These are phyloP conservation scores for Pecten maximus DNA, from an alignment of 2,888 invertebrate genomes.

Conservation along the genomic window DNA sequence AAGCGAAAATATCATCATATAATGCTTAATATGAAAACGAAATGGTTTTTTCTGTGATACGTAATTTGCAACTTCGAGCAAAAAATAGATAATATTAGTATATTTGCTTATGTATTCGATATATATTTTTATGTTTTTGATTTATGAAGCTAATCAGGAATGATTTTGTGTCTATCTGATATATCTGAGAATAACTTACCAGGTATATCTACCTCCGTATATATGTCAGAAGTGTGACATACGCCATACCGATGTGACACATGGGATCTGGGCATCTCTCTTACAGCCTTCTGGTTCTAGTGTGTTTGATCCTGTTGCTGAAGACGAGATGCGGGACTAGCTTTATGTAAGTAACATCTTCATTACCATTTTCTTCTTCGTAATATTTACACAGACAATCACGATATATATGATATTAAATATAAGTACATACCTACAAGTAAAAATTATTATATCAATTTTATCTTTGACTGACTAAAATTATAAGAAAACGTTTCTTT, in stretches of 20 bases:
- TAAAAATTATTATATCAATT: too few relatives aligned
- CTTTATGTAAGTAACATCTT: neutral
- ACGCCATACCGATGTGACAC: neutral
- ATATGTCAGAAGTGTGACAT: slow-evolving; percentile 22
- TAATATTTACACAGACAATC: too few relatives aligned
- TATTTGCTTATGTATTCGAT: neutral
- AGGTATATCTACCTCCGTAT: neutral
- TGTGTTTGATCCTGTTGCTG: neutral
- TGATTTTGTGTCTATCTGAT: neutral
- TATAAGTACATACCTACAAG: too few relatives aligned
- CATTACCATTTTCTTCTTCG: too few relatives aligned
- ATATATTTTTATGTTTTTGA: neutral
- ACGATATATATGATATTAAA: too few relatives aligned
- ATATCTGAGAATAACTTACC: neutral
- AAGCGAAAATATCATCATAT: neutral
- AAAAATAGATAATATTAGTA: too few relatives aligned
- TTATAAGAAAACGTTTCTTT: too few relatives aligned
- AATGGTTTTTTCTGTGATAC: neutral
- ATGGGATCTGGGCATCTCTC: neutral
- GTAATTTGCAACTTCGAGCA: neutral
- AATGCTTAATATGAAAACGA: neutral
- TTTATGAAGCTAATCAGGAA: neutral
- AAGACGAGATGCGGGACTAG: neutral
- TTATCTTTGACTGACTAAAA: too few relatives aligned
- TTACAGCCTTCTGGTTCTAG: neutral